Evolutionary conservation across 1,140 invertebrate genomes (phyloP).

Genomic region (Brachionus koreanus): DNA sequence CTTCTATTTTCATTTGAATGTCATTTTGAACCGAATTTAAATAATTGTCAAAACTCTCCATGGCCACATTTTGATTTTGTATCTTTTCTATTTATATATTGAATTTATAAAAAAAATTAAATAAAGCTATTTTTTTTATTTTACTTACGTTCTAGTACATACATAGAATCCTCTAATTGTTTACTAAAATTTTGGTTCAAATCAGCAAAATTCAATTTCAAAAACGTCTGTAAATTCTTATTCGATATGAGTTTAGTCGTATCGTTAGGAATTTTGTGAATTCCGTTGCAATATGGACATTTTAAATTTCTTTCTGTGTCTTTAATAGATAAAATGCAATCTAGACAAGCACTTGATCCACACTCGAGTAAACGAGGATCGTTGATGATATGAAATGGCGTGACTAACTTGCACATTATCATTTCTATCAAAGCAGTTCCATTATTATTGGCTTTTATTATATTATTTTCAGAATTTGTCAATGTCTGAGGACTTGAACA

Average conservation of each 20-base stretch:
- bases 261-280: conserved; percentile 28
- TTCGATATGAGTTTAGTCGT: conserved; percentile 21
- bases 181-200: conserved; percentile 42
- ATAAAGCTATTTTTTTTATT: background rate
- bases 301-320: conserved; percentile 35
- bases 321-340: conserved; percentile 32
- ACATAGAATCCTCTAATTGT: conserved; percentile 39
- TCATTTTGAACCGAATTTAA: conserved; percentile 22
- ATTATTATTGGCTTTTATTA: background rate
- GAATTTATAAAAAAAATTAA: background rate
- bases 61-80: conserved; percentile 15
- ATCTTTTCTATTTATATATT: conserved; percentile 15
- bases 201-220: conserved; percentile 34
- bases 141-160: conserved; percentile 37
- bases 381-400: conserved; percentile 37
- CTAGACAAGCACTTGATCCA: conserved; percentile 13
- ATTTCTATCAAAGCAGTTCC: conserved; percentile 28
- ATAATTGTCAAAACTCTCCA: conserved; percentile 41
- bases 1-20: conserved; percentile 42
- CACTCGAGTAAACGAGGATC: conserved; percentile 32
- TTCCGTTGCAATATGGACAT: conserved; percentile 23
- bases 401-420: conserved; percentile 31
- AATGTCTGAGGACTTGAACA: background rate
- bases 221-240: conserved; percentile 26
- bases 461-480: background rate